Evolutionary conservation across 2,797 vertebrate genomes (phyloP).

Genomic region (Denticeps clupeoides): DNA sequence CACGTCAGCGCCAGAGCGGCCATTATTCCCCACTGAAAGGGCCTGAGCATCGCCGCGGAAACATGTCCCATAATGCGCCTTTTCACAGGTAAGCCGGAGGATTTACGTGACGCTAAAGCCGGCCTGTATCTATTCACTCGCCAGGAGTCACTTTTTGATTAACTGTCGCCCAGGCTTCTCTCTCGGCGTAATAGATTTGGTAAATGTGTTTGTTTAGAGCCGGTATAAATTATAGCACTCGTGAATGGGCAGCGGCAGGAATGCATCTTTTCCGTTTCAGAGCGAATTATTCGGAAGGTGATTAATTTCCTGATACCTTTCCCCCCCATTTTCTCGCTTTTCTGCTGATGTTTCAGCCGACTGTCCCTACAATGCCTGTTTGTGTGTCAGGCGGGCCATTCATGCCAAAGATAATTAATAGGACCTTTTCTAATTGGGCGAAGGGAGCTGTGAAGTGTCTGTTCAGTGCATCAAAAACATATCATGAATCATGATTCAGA

Average conservation of each 20-base stretch:
- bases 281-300: constrained; percentile 38
- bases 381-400: constrained; percentile 24
- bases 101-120: constrained; percentile 34
- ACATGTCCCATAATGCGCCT: constrained; percentile 43
- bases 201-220: constrained; percentile 30
- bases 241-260: constrained; percentile 35
- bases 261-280: constrained; percentile 40
- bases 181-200: constrained; percentile 19
- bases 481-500: neutral
- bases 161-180: constrained; percentile 16
- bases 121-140: neutral
- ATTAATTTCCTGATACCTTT: constrained; percentile 53
- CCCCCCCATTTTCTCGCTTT: constrained; percentile 35
- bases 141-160: constrained; percentile 23
- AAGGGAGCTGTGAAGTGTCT: constrained; percentile 3
- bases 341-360: constrained; percentile 36
- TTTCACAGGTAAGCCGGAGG: constrained; percentile 40
- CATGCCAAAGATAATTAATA: constrained; percentile 32
- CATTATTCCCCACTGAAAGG: constrained; percentile 53
- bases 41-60: constrained; percentile 36
- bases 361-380: constrained; percentile 14
- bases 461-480: neutral
- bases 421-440: constrained; percentile 16
- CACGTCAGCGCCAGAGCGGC: constrained; percentile 43
- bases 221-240: constrained; percentile 41